phyloP scores from a whole-genome alignment of 2,888 invertebrate genomes.

The Galerucella nymphaeae region DNA sequence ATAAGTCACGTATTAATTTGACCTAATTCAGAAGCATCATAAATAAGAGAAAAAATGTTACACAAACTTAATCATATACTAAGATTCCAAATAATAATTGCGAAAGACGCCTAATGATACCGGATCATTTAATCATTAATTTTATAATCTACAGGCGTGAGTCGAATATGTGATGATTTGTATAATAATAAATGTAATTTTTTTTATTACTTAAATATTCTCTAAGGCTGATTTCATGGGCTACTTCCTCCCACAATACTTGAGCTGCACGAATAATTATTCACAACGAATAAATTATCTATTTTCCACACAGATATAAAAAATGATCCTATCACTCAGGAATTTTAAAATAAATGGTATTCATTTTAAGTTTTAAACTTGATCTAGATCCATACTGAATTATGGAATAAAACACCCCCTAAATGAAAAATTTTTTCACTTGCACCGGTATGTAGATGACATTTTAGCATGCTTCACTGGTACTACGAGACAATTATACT shows the following conservation, averaged over 20 bases:
- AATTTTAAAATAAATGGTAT: no score
- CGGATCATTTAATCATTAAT: background rate
- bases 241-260: background rate
- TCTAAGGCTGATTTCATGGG: background rate
- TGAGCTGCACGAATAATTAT: background rate
- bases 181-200: background rate
- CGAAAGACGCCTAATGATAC: background rate
- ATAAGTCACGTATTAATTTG: background rate
- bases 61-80: constrained; percentile 9
- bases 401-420: no score
- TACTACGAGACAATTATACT: no score
- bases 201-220: background rate
- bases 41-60: constrained; percentile 9
- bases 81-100: background rate
- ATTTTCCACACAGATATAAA: background rate
- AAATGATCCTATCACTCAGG: no score
- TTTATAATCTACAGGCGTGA: background rate
- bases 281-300: background rate
- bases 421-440: no score
- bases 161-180: background rate
- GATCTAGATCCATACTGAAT: no score
- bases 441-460: no score
- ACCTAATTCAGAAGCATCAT: background rate
- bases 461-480: no score
- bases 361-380: no score